phyloP scores from a whole-genome alignment of 2,113 vertebrate genomes.

The Rhea americana region DNA sequence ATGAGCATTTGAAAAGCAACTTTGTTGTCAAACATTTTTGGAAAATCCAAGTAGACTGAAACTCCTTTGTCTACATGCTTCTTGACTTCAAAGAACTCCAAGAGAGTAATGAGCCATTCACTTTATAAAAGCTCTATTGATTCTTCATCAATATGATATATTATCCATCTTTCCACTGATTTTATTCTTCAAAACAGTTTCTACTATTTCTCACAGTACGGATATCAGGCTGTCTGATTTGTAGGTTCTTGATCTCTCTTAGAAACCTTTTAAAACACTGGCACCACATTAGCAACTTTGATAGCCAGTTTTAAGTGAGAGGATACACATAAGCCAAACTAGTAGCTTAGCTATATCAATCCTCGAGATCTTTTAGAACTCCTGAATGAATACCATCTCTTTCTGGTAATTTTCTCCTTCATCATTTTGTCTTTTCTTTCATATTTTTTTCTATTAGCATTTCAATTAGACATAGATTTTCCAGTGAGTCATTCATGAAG shows the following conservation, averaged over 20 bases:
- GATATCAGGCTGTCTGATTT: constrained; percentile 29
- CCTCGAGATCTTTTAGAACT: neutral
- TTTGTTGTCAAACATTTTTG: neutral
- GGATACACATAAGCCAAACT: constrained; percentile 11
- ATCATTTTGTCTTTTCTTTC: neutral
- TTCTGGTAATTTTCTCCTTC: neutral
- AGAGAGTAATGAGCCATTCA: neutral
- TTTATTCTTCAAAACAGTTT: constrained; percentile 30
- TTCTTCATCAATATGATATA: neutral
- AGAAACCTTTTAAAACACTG: constrained; percentile 34
- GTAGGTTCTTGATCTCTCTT: constrained; percentile 17
- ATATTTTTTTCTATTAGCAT: neutral
- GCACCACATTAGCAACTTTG: constrained; percentile 23
- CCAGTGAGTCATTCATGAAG: neutral
- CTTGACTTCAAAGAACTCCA: constrained; percentile 11
- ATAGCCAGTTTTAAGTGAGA: constrained; percentile 24
- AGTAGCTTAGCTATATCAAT: neutral
- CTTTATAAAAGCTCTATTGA: constrained; percentile 16
- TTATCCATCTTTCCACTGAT: neutral
- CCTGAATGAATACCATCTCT: neutral
- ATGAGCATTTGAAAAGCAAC: neutral
- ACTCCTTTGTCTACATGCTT: neutral
- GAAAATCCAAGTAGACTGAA: neutral
- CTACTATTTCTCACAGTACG: constrained; percentile 40
- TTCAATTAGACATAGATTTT: neutral